Conservation (phyloP, 2,888 invertebrate species). For the Drosophila pseudotalamancana region DNA sequence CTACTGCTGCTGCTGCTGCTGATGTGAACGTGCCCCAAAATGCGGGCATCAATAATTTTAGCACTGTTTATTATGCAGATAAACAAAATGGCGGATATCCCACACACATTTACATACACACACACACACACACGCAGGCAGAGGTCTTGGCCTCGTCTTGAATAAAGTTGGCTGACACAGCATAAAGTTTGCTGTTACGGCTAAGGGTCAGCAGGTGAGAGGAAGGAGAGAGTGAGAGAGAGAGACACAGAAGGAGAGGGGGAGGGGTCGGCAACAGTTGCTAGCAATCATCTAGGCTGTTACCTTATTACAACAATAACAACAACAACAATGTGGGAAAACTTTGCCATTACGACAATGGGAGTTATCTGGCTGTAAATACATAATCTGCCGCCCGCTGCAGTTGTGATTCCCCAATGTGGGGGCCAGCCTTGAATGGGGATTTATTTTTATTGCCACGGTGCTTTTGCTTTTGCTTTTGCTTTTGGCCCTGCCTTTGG, state of each 20-base stretch:
- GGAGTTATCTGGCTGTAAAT: conserved; percentile 76
- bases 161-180: conserved; percentile 65
- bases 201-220: not conserved
- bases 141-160: conserved; percentile 39
- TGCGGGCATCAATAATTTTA: conserved; percentile 77
- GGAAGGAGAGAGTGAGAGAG: not conserved
- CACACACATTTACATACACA: conserved; percentile 17
- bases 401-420: conserved; percentile 14
- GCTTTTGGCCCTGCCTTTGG: not conserved
- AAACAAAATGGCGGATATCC: conserved; percentile 71
- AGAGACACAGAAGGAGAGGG: too few species aligned
- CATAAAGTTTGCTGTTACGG: conserved; percentile 50
- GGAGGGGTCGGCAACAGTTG: conserved; percentile 64
- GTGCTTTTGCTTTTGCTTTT: conserved; percentile 30
- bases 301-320: conserved; percentile 64
- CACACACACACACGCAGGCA: not conserved
- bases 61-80: conserved; percentile 76
- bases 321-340: conserved; percentile 32
- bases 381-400: conserved; percentile 70
- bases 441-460: conserved; percentile 75
- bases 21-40: conserved; percentile 58
- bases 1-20: conserved; percentile 54
- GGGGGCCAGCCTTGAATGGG: conserved; percentile 59
- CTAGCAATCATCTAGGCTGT: conserved; percentile 73
- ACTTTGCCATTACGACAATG: conserved; percentile 70